Percentiles rank a stretch among this genome's conserved stretches.
Evolutionary conservation across 2,888 invertebrate species (phyloP).

Genomic region (Eupelmus urozonus): DNA sequence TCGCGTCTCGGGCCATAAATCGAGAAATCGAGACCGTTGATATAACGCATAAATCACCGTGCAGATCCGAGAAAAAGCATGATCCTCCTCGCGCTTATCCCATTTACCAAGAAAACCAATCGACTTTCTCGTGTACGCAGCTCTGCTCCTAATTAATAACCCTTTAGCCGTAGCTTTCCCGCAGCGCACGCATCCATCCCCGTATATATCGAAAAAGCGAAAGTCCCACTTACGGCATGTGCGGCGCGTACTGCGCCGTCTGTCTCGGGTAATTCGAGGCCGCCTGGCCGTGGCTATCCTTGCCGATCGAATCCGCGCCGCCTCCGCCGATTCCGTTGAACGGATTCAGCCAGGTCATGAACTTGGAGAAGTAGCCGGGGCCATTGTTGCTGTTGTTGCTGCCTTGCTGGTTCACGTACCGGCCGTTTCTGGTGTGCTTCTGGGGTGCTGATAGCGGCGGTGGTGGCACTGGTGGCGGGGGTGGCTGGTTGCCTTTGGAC

Average conservation of each 20-base stretch:
- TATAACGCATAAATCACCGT: conserved; percentile 23
- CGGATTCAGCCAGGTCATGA: conserved; percentile 82
- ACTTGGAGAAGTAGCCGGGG: conserved; percentile 79
- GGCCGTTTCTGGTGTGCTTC: conserved; percentile 63
- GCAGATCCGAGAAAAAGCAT: background rate
- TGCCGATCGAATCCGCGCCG: background rate
- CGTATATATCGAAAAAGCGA: conserved; percentile 35
- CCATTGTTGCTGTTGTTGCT: background rate
- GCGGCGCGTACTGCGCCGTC: conserved; percentile 57
- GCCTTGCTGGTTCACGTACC: conserved; percentile 60
- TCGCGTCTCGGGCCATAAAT: conserved; percentile 19
- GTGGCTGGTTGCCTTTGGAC: background rate
- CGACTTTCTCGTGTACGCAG: conserved; percentile 42
- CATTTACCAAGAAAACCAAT: conserved; percentile 7
- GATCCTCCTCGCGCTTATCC: background rate
- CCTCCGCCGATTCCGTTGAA: conserved; percentile 69
- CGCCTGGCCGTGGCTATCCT: conserved; percentile 48
- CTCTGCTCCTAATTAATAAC: conserved; percentile 43
- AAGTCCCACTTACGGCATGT: conserved; percentile 59
- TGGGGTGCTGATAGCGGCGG: background rate
- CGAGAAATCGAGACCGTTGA: conserved; percentile 25
- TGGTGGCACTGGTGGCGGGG: conserved; percentile 21
- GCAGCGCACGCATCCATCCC: background rate
- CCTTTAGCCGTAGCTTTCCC: conserved; percentile 39
- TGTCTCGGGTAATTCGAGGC: conserved; percentile 61